Evolutionary conservation across 2,797 vertebrate species (phyloP).

Genomic region (Pampus argenteus): DNA sequence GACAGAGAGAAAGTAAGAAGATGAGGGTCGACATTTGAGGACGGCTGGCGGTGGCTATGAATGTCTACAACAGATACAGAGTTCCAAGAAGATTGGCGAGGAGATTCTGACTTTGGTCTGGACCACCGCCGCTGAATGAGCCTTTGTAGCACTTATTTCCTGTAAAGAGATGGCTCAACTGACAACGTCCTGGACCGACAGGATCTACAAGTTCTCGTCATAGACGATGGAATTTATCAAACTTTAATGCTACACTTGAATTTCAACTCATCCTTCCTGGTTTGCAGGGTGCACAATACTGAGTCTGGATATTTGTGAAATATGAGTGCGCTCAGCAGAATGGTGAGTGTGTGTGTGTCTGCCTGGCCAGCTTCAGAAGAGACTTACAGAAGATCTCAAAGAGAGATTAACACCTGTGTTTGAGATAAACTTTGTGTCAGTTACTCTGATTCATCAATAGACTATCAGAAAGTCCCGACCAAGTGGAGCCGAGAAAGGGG

Average conservation of each 20-base stretch:
- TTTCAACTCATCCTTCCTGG: conserved; percentile 7
- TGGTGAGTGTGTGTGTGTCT: conserved; percentile 42
- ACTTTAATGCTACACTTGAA: background rate
- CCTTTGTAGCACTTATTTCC: background rate
- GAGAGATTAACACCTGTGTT: conserved; percentile 10
- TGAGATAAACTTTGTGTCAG: conserved; percentile 42
- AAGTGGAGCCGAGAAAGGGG: conserved; percentile 17
- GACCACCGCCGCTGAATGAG: conserved; percentile 4
- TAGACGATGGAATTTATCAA: background rate
- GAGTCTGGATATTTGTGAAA: conserved; percentile 28
- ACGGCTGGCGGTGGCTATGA: conserved; percentile 17
- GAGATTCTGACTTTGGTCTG: background rate
- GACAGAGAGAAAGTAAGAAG: conserved; percentile 37
- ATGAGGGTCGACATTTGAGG: conserved; percentile 47
- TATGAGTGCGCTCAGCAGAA: conserved; percentile 24
- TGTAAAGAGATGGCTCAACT: background rate
- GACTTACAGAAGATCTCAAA: conserved; percentile 16
- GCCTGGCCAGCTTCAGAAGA: background rate
- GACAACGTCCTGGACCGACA: background rate
- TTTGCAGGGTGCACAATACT: background rate
- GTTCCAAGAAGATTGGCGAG: background rate
- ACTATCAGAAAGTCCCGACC: conserved; percentile 43
- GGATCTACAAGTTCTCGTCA: background rate
- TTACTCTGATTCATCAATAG: conserved; percentile 67
- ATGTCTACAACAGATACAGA: background rate